Evolutionary conservation across 2,797 vertebrate genomes (phyloP), one percentile per base, ranked within the genome.

Genomic region (Glossophaga mutica): DNA sequence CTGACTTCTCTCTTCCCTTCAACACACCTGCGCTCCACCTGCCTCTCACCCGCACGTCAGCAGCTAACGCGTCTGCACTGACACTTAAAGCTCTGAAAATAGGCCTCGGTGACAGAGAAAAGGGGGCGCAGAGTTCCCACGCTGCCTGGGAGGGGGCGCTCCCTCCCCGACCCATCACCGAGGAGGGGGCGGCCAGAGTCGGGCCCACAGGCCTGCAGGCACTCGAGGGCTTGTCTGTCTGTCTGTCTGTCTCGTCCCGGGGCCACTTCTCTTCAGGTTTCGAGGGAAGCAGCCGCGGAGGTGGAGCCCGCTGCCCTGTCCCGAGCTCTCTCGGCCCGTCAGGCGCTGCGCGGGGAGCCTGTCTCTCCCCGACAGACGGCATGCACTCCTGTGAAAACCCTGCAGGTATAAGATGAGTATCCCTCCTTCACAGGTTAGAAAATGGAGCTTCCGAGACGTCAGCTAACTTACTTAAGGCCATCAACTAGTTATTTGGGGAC

Each of bases 41-140:
- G 92, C 81, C 95, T 96, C 73, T 97, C 98, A 98, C 98, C 95
- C 74, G 88, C 96, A 98, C 98, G 95, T 98, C 96, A 94, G 96
- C 90, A 65, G 95, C 62, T 94, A 91, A 94, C 67, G 92, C 8
- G n/a, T 93, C 96, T 96, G 89, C 1, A 6, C 76, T 96, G 97
- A 95, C 97, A 97, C 95, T 96, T 95, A 92, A 42, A 46, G 86
- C 90, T 96, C 97, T 95, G 96, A 97, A 96, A 96, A 97, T 96
- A 97, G 97, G 87, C 93, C 93, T 73, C 3, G 18, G 95, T 91
- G 96, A 94, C 93, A 96, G 95, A 90, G 74, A 48, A 44, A 73
- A 77, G 32, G 84, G 73, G 87, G 89, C 62, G 16, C 84, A 21
- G 86, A 62, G 82, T 87, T 94, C 91, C 95, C 91, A 62, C 84